Base-by-base conservation (phyloP, 37 sponge, comb jelly and placozoan species). In the Cliona cf. orientalis region DNA sequence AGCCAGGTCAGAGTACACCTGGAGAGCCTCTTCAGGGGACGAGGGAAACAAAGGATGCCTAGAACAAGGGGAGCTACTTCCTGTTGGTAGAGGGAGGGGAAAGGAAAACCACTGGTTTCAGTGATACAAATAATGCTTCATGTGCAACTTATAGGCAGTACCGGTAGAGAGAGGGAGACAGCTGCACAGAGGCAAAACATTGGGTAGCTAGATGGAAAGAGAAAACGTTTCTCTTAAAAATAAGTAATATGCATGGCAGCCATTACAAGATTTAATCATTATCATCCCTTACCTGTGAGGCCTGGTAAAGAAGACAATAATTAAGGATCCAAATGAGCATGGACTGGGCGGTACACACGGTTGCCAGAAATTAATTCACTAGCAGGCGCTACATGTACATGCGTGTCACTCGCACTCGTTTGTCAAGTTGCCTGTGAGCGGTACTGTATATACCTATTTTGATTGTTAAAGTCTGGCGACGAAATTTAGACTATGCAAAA, bases 201-300 rank as follows among this genome's bases (percentile, higher is more conserved):
- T 0, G 99, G 99, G 66, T 99, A 99, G 45, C 46, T 53, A 23
- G n/a, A n/a, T n/a, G 73, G 73, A 31, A 72, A 72, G 33, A 72
- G 33, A 49, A 72, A 72, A 17, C 73, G 22, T 32, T 72, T 56
- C 45, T 72, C 73, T 56, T 72, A 36, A n/a, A n/a, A n/a, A n/a
- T n/a, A n/a, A n/a, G n/a, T n/a, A n/a, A n/a, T n/a, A n/a, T n/a
- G n/a, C n/a, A n/a, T n/a, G n/a, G n/a, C n/a, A n/a, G n/a, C n/a
- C n/a, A n/a, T n/a, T n/a, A n/a, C n/a, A n/a, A n/a, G n/a, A n/a
- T n/a, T n/a, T n/a, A n/a, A n/a, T n/a, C n/a, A n/a, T n/a, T n/a
- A n/a, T n/a, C n/a, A n/a, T n/a, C 69, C 73, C 22, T 72, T 84
- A 89, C 84, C 96, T 99, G 80, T 99, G 99, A 12, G 93, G 87